Evolutionary conservation across 2,797 vertebrate genomes (phyloP), one percentile per base, ranked within the genome.

Genomic region (Podargus strigoides): DNA sequence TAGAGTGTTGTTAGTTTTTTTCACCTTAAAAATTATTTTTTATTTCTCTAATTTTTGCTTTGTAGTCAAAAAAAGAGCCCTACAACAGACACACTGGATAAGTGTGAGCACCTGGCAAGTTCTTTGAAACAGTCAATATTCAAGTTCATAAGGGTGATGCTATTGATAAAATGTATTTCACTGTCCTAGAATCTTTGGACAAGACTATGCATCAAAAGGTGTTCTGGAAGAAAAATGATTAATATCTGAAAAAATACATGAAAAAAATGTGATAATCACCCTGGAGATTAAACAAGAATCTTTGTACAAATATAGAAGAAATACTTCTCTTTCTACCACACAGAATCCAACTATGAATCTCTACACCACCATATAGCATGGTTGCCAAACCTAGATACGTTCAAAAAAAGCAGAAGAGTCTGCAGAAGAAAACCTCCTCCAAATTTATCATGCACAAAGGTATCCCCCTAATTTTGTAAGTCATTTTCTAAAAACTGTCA

Each of bases 131-230:
- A 32, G 6, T 46, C 13, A 50, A 0, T 26, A 52, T 56, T 37
- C 34, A 75, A 21, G 19, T 41, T 56, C 7, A 3, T 32, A 39
- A 76, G 22, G 1, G 2, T 32, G 13, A 44, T 50, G 5, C 0
- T 70, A 23, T 22, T n/a, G 20, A 68, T 32, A 85, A n/a, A 0
- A 0, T 19, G 3, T 28, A 27, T 79, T 60, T 60, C 27, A 58
- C 14, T 59, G 9, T 85, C 13, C 14, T 87, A 32, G 18, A 68
- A 68, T 11, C 3, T 91, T 79, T 76, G 50, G 37, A 44, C 21
- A 73, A 86, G 34, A 32, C 14, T 41, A 11, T 47, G 12, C 9
- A 55, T 50, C 52, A 41, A 53, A 75, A 74, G 2, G 1, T 24
- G 32, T 44, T 78, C 28, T 52, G 26, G 22, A 72, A 87, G 16